These are phyloP conservation scores for Struthidea cinerea DNA, from an alignment of 2,113 vertebrate genomes.

Conservation along the genomic window DNA sequence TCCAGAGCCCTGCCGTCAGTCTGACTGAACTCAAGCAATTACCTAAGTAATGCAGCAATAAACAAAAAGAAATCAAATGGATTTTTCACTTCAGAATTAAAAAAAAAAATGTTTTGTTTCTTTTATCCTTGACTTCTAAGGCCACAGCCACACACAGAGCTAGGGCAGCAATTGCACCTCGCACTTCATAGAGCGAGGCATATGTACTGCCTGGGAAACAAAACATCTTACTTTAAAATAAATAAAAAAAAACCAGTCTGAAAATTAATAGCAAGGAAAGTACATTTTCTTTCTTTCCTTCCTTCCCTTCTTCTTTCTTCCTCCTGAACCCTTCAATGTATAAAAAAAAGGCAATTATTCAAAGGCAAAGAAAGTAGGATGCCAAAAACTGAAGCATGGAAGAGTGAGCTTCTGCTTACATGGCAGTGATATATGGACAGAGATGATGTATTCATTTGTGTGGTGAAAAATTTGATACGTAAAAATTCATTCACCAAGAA, in stretches of 20 bases:
- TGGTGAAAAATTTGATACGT: neutral
- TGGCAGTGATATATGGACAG: neutral
- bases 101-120: slow-evolving; percentile 34
- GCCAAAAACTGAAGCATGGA: neutral
- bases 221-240: slow-evolving; percentile 63
- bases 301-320: neutral
- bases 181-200: neutral
- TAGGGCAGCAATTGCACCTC: slow-evolving; percentile 11
- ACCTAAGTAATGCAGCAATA: slow-evolving; percentile 44
- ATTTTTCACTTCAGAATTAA: slow-evolving; percentile 21
- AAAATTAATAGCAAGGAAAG: slow-evolving; percentile 63
- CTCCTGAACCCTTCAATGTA: neutral
- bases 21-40: slow-evolving; percentile 45
- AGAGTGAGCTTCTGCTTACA: neutral
- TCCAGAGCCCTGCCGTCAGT: slow-evolving; percentile 22
- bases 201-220: slow-evolving; percentile 35
- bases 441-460: neutral
- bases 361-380: neutral
- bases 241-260: slow-evolving; percentile 11
- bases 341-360: neutral
- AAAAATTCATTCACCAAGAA: neutral
- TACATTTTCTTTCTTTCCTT: neutral
- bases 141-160: slow-evolving; percentile 39
- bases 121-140: slow-evolving; percentile 34
- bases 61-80: slow-evolving; percentile 50